Evolutionary conservation across 2,888 invertebrate genomes (phyloP).

Genomic region (Pseudococcus longispinus): DNA sequence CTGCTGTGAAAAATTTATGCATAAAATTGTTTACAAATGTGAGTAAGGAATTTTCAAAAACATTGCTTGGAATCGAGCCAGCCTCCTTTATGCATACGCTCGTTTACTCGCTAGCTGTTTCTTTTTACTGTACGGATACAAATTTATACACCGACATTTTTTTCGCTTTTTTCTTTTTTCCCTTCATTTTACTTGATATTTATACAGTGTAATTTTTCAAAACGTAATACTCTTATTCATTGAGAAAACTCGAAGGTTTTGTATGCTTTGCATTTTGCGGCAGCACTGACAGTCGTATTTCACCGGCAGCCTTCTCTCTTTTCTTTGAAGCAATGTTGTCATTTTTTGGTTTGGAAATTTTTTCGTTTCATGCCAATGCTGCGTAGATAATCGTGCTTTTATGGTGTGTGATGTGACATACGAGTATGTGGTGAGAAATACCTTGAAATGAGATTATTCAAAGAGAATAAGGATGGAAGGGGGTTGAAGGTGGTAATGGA

Average conservation of each 20-base stretch:
- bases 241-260: not conserved
- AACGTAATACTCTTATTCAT: not conserved
- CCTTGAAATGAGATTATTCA: too few species aligned
- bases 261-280: not conserved
- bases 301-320: not conserved
- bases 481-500: too few species aligned
- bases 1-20: constrained; percentile 7
- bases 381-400: too few species aligned
- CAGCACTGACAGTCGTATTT: not conserved
- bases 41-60: constrained; percentile 19
- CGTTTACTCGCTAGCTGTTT: not conserved
- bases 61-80: constrained; percentile 19
- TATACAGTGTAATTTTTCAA: constrained; percentile 24
- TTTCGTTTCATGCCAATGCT: too few species aligned
- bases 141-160: not conserved
- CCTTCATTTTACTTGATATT: not conserved
- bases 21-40: not conserved
- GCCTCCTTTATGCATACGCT: not conserved
- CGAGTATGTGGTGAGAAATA: too few species aligned
- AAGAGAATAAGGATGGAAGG: too few species aligned
- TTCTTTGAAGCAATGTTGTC: not conserved
- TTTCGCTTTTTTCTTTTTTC: not conserved
- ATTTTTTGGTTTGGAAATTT: not conserved
- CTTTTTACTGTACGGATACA: not conserved
- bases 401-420: too few species aligned